Conservation (phyloP, 2,797 vertebrate genomes). For the Neostethus bicornis region DNA sequence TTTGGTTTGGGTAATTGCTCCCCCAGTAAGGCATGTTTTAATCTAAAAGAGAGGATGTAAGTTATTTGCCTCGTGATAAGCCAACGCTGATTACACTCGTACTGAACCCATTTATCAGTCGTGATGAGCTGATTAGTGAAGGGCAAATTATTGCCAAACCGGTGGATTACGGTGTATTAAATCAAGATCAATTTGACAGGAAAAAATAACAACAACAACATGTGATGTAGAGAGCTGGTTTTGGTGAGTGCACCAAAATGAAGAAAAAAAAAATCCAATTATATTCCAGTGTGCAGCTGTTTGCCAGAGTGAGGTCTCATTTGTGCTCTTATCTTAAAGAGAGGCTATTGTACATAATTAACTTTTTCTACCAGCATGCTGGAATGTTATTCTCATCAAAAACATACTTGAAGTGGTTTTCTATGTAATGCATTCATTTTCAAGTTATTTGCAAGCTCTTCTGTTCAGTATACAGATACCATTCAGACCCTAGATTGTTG, state of each 20-base stretch:
- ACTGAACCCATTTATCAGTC: constrained; percentile 40
- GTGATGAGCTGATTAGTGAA: constrained; percentile 36
- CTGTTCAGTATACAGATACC: too few species aligned
- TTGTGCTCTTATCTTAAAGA: constrained; percentile 40
- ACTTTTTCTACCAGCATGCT: too few species aligned
- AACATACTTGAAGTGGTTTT: too few species aligned
- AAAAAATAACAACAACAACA: constrained; percentile 27
- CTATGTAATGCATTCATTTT: too few species aligned
- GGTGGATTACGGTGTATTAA: constrained; percentile 25
- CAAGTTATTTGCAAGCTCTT: too few species aligned
- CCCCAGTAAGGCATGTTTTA: constrained; percentile 1
- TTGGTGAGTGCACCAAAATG: constrained; percentile 18
- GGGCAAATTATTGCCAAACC: constrained; percentile 31
- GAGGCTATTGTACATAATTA: too few species aligned
- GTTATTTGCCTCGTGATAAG: constrained; percentile 13
- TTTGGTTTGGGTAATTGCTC: constrained; percentile 14
- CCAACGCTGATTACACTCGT: constrained; percentile 42
- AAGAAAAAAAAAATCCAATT: constrained; percentile 39
- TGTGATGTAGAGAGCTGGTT: constrained; percentile 30
- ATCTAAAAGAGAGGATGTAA: constrained; percentile 14
- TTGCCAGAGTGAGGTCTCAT: constrained; percentile 22
- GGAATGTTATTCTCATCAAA: too few species aligned
- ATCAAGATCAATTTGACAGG: constrained; percentile 33
- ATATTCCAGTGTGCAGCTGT: constrained; percentile 15
- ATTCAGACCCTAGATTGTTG: too few species aligned